Percentiles rank a stretch among this genome's conserved stretches.
Evolutionary conservation across 2,888 invertebrate genomes (phyloP).

Genomic region (Trissolcus japonicus): DNA sequence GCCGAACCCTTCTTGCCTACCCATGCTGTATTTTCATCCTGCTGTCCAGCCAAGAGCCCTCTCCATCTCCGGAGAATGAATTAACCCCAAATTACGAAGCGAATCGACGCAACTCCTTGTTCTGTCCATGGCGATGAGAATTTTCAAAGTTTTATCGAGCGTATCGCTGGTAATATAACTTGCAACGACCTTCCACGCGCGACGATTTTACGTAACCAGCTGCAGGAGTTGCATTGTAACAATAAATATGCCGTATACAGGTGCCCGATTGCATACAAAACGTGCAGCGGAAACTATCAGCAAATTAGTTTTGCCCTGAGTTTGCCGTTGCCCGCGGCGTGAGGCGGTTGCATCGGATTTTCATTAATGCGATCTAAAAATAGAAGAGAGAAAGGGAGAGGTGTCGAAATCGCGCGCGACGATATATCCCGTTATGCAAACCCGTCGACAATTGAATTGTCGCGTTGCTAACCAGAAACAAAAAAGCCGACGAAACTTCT

Average conservation of each 20-base stretch:
- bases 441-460: background rate
- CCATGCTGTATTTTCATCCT: constrained; percentile 42
- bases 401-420: background rate
- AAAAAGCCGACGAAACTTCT: constrained; percentile 4
- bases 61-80: constrained; percentile 45
- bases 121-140: constrained; percentile 60
- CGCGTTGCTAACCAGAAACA: background rate
- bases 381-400: background rate
- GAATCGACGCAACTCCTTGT: background rate
- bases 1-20: constrained; percentile 6
- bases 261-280: constrained; percentile 34
- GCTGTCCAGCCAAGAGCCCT: constrained; percentile 30
- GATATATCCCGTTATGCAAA: constrained; percentile 1
- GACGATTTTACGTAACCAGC: constrained; percentile 38
- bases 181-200: constrained; percentile 42
- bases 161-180: constrained; percentile 65
- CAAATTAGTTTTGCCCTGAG: constrained; percentile 39
- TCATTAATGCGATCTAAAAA: constrained; percentile 28
- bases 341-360: constrained; percentile 26
- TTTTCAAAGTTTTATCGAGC: constrained; percentile 67
- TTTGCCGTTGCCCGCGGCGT: constrained; percentile 7
- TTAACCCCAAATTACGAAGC: constrained; percentile 58
- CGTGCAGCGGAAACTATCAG: constrained; percentile 28
- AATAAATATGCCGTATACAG: constrained; percentile 19
- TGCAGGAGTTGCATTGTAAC: constrained; percentile 16